Evolutionary conservation across 2,797 vertebrate species (phyloP), one percentile per base, ranked within the genome.

Genomic region (Novumbra hubbsi): DNA sequence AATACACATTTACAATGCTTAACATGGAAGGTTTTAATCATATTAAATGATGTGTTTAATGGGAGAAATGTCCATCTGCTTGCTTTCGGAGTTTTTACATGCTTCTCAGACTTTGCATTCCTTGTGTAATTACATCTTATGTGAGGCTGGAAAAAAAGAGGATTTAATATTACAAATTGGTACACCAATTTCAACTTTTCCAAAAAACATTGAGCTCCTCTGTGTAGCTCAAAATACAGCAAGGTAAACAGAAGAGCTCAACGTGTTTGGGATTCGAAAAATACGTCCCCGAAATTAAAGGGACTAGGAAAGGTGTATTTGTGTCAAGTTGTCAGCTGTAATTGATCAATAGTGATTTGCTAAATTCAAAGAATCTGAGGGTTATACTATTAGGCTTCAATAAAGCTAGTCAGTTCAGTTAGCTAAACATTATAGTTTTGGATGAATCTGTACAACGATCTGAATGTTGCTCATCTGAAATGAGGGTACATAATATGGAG

Each of bases 141-240:
- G 63, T 34, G 30, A 65, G 63, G 63, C 63, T 65, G 63, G 16
- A 65, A 65, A 7, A 65, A 45, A 9, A 64, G 63, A 65, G 7
- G 1, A 65, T 34, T 2, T 65, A 1, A 32, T 17, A 64, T 64
- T 64, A 64, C 11, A 64, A 27, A 30, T 3, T 57, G 7, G 55
- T 57, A n/a, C n/a, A n/a, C n/a, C n/a, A n/a, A n/a, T n/a, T n/a
- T n/a, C n/a, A n/a, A n/a, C n/a, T n/a, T n/a, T n/a, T n/a, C n/a
- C n/a, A n/a, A n/a, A n/a, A n/a, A n/a, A n/a, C n/a, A n/a, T n/a
- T n/a, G n/a, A n/a, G n/a, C n/a, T n/a, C n/a, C n/a, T n/a, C n/a
- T n/a, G n/a, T n/a, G n/a, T n/a, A n/a, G n/a, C n/a, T n/a, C n/a
- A n/a, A n/a, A n/a, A n/a, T 32, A 32, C 32, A 32, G 32, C 5